Evolutionary conservation across 2,888 invertebrate genomes (phyloP).

Genomic region (Caenorhabditis drosophilae): DNA sequence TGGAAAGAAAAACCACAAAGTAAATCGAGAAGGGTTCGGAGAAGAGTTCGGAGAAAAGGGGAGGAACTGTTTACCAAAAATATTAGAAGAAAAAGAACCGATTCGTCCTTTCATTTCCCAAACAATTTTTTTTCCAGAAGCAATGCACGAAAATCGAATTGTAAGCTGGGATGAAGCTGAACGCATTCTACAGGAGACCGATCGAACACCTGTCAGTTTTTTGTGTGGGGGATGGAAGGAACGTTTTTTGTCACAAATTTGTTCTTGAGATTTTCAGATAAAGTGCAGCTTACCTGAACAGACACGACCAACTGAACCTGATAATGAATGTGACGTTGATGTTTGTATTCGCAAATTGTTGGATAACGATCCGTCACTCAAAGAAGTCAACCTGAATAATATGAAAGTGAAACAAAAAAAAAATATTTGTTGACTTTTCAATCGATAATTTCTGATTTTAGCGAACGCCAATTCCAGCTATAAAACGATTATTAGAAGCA

Average conservation of each 20-base stretch:
- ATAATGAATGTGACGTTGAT: slow-evolving; percentile 93
- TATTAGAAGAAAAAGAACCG: too few species aligned
- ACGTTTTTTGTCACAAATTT: too few species aligned
- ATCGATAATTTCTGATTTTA: slow-evolving; percentile 23
- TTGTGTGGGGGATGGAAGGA: too few species aligned
- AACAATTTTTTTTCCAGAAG: slow-evolving; percentile 55
- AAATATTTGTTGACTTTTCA: neutral
- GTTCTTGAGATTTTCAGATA: too few species aligned
- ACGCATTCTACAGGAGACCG: slow-evolving; percentile 59
- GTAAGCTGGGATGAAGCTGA: slow-evolving; percentile 67
- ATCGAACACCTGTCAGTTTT: slow-evolving; percentile 38
- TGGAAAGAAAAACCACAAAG: too few species aligned
- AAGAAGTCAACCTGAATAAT: slow-evolving; percentile 97
- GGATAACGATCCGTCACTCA: slow-evolving; percentile 81
- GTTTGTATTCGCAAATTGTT: slow-evolving; percentile 71
- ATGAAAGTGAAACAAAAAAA: slow-evolving; percentile 78
- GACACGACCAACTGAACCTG: slow-evolving; percentile 78
- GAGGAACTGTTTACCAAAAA: too few species aligned
- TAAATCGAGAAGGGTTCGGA: too few species aligned
- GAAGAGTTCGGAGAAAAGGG: too few species aligned
- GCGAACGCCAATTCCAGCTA: slow-evolving; percentile 68
- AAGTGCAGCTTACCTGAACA: slow-evolving; percentile 66
- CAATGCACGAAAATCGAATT: slow-evolving; percentile 68
- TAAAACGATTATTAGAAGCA: slow-evolving; percentile 85
- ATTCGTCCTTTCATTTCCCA: neutral